Evolutionary conservation across 2,113 vertebrate genomes (phyloP).

Genomic region (Callipepla squamata): DNA sequence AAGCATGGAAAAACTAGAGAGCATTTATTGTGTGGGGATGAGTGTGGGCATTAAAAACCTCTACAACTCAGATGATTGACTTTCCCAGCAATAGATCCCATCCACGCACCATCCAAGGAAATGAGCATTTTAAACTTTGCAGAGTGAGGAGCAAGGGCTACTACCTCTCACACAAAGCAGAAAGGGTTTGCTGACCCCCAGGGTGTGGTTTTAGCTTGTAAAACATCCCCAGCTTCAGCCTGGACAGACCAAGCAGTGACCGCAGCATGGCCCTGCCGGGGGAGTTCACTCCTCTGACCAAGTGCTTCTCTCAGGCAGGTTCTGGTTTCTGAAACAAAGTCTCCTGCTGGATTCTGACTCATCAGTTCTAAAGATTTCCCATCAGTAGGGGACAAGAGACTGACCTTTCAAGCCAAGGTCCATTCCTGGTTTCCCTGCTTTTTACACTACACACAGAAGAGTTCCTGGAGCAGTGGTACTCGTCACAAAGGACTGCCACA

Average conservation of each 20-base stretch:
- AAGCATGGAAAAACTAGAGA: conserved; percentile 60
- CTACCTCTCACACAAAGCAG: background rate
- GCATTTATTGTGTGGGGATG: background rate
- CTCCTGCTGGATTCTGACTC: background rate
- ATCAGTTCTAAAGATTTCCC: background rate
- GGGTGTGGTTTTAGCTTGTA: background rate
- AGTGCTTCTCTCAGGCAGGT: fast-evolving
- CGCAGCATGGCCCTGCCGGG: fast-evolving
- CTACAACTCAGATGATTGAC: conserved; percentile 28
- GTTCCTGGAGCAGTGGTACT: background rate
- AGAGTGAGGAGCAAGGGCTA: background rate
- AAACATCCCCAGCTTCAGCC: background rate
- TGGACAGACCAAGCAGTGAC: background rate
- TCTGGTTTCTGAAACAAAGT: background rate
- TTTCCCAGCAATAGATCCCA: conserved; percentile 3
- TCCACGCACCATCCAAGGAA: background rate
- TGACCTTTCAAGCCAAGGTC: background rate
- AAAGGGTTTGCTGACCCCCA: background rate
- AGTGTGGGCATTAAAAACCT: conserved; percentile 49
- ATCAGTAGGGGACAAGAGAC: background rate
- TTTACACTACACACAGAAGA: background rate
- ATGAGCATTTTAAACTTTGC: background rate
- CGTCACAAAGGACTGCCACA: background rate
- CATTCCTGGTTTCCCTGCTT: background rate
- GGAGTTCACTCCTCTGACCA: background rate